Evolutionary conservation across 2,113 vertebrate genomes (phyloP).

Genomic region (Ancistrus triradiatus): DNA sequence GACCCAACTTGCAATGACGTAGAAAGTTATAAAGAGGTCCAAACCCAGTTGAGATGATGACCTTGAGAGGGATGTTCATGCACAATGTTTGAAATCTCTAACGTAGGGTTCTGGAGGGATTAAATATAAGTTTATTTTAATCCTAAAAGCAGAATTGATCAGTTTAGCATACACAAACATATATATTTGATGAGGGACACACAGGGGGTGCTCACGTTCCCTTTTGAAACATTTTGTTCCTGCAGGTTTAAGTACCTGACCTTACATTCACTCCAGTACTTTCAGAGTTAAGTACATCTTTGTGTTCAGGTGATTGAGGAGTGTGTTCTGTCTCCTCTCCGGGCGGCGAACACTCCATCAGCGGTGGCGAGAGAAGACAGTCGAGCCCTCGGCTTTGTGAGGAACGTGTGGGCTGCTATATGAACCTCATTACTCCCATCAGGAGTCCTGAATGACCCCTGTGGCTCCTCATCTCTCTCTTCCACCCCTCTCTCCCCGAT

Average conservation of each 20-base stretch:
- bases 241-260: not conserved
- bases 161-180: too few relatives aligned
- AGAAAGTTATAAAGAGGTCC: too few relatives aligned
- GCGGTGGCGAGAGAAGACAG: constrained; percentile 1
- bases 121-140: too few relatives aligned
- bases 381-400: constrained; percentile 14
- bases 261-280: not conserved
- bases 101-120: too few relatives aligned
- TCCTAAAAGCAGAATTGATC: too few relatives aligned
- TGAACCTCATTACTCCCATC: constrained; percentile 50
- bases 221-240: too few relatives aligned
- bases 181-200: too few relatives aligned
- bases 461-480: constrained; percentile 16
- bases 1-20: too few relatives aligned
- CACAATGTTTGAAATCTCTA: too few relatives aligned
- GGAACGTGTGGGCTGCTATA: constrained; percentile 31
- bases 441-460: constrained; percentile 38
- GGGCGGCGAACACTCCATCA: not conserved
- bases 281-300: not conserved
- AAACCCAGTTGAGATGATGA: too few relatives aligned
- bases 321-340: not conserved
- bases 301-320: not conserved
- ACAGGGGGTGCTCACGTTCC: too few relatives aligned
- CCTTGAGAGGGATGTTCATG: too few relatives aligned
- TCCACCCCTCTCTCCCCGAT: not conserved